These are phyloP conservation scores for Spilosoma lubricipeda DNA, from an alignment of 2,888 invertebrate genomes.

Conservation along the genomic window DNA sequence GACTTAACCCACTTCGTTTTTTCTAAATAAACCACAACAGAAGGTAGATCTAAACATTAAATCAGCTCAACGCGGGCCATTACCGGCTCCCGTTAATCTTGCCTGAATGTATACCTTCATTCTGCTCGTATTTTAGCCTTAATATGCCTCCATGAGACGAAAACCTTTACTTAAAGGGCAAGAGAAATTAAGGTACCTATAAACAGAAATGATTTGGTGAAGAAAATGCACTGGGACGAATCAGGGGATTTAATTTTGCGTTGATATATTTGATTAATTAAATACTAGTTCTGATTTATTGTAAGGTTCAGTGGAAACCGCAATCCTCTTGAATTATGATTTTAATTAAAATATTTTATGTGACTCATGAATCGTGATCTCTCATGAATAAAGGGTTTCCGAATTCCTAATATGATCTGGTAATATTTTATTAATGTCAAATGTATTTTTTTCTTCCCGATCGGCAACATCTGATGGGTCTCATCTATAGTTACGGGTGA, in stretches of 20 bases:
- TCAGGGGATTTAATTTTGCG: neutral
- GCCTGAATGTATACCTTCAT: constrained; percentile 23
- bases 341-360: constrained; percentile 8
- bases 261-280: neutral
- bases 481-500: no score
- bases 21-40: constrained; percentile 35
- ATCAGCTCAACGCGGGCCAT: constrained; percentile 45
- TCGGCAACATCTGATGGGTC: no score
- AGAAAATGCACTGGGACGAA: neutral
- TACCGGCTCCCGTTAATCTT: constrained; percentile 51
- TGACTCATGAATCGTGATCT: no score
- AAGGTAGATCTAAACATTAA: constrained; percentile 43
- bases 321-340: neutral
- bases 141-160: constrained; percentile 16
- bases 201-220: constrained; percentile 8
- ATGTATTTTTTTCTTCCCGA: neutral
- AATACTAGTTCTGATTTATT: neutral
- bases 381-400: neutral
- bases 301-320: neutral
- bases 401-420: neutral
- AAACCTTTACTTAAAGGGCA: constrained; percentile 18
- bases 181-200: constrained; percentile 6
- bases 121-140: constrained; percentile 21
- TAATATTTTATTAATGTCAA: neutral
- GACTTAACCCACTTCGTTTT: constrained; percentile 3